Evolutionary conservation across 2,888 invertebrate genomes (phyloP).

Genomic region (Oasisia sp.): DNA sequence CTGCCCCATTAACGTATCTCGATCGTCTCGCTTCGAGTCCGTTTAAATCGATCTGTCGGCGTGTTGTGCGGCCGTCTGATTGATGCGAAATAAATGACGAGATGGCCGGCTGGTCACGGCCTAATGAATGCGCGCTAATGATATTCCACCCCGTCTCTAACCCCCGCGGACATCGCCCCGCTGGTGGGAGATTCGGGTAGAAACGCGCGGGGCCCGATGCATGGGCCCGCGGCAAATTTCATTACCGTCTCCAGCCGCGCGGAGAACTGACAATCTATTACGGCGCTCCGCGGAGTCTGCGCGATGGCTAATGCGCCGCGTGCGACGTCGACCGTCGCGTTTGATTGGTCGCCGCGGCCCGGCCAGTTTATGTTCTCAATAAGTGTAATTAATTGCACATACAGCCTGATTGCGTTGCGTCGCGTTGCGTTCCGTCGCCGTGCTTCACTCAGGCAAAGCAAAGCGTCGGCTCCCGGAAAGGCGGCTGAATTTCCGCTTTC

Average conservation of each 20-base stretch:
- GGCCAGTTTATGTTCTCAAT: slow-evolving; percentile 17
- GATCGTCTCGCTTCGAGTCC: slow-evolving; percentile 2
- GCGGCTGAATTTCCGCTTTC: neutral
- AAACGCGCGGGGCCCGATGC: neutral
- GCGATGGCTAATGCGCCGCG: neutral
- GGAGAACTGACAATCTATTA: slow-evolving; percentile 11
- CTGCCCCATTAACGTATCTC: neutral
- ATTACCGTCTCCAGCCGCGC: neutral
- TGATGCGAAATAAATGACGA: neutral
- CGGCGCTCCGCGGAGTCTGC: neutral
- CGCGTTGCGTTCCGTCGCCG: neutral
- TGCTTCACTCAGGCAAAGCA: neutral
- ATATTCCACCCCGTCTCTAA: neutral
- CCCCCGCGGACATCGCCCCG: neutral
- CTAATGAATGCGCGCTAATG: neutral
- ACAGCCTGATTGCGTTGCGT: neutral
- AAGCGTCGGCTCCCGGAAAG: neutral
- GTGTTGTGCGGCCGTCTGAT: neutral
- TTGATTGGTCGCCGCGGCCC: neutral
- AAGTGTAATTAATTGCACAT: slow-evolving; percentile 10
- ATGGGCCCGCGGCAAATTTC: neutral
- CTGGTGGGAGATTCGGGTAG: slow-evolving; percentile 17
- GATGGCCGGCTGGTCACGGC: slow-evolving; percentile 1
- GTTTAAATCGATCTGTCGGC: neutral
- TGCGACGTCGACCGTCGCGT: neutral